phyloP scores from a whole-genome alignment of 1,140 invertebrate genomes.

The Vollenhovia emeryi region DNA sequence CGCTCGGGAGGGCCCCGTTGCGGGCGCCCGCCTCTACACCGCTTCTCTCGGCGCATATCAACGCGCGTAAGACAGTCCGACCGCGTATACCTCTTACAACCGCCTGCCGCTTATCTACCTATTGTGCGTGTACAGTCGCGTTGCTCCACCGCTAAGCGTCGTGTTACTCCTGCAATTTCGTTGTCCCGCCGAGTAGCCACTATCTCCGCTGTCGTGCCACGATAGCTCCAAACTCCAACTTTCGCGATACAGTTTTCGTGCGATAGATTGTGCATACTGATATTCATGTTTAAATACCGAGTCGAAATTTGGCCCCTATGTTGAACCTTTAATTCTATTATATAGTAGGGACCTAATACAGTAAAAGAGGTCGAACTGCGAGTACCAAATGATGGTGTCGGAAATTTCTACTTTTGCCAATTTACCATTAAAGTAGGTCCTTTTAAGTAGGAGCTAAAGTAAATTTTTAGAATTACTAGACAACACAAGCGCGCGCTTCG shows the following conservation, averaged over 20 bases:
- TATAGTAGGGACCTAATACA: too few relatives aligned
- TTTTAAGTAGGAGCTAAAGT: too few relatives aligned
- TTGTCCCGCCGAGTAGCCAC: conserved; percentile 36
- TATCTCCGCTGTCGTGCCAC: conserved; percentile 30
- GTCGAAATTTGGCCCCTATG: too few relatives aligned
- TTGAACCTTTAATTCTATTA: too few relatives aligned
- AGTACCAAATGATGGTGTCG: too few relatives aligned
- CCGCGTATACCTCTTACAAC: conserved; percentile 62
- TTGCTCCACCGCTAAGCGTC: conserved; percentile 56
- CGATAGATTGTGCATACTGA: background rate
- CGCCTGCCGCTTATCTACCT: conserved; percentile 63
- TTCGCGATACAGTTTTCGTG: background rate
- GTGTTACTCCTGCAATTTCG: conserved; percentile 64
- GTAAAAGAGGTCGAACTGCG: too few relatives aligned
- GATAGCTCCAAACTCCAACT: conserved; percentile 1
- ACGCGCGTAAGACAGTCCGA: conserved; percentile 49
- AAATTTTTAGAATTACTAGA: too few relatives aligned
- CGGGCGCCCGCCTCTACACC: background rate
- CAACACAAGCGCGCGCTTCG: too few relatives aligned
- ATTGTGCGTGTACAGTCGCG: conserved; percentile 62
- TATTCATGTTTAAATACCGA: too few relatives aligned
- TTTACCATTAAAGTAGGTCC: too few relatives aligned
- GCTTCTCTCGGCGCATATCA: conserved; percentile 42
- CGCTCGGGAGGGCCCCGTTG: conserved; percentile 43
- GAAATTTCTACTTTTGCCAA: too few relatives aligned